Evolutionary conservation across 2,888 invertebrate species (phyloP).

Genomic region (Schizaphis graminum): DNA sequence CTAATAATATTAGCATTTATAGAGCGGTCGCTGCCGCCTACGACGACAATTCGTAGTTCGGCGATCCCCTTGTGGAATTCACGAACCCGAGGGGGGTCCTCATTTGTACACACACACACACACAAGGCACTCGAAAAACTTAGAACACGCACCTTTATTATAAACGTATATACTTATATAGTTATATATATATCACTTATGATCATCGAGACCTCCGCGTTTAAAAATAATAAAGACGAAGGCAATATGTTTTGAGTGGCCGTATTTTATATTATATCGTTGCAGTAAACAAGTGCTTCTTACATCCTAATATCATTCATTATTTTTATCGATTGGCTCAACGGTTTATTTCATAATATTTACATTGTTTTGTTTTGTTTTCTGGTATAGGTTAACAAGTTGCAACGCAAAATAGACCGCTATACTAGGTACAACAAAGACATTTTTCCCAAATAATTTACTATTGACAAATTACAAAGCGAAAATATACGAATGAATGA

Average conservation of each 20-base stretch:
- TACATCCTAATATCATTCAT: not conserved
- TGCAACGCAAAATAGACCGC: not conserved
- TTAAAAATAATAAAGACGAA: not conserved
- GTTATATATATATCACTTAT: not conserved
- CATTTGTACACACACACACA: not conserved
- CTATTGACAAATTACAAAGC: not conserved
- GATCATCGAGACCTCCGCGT: not conserved
- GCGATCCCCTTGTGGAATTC: not conserved
- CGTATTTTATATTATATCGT: not conserved
- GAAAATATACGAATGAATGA: not conserved
- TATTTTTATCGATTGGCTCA: not conserved
- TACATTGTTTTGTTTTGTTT: not conserved
- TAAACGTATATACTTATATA: not conserved
- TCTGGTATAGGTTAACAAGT: not conserved
- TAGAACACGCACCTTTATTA: not conserved
- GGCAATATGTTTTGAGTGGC: not conserved
- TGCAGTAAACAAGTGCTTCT: not conserved
- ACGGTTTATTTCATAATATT: not conserved
- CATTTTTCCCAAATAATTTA: not conserved
- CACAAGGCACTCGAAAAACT: not conserved
- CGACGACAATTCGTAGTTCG: not conserved
- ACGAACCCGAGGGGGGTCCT: not conserved
- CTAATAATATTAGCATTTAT: not conserved
- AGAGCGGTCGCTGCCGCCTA: not conserved
- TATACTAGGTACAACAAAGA: not conserved